These are phyloP conservation scores for Drepana arcuata DNA, from an alignment of 1,140 invertebrate species.

Conservation along the genomic window DNA sequence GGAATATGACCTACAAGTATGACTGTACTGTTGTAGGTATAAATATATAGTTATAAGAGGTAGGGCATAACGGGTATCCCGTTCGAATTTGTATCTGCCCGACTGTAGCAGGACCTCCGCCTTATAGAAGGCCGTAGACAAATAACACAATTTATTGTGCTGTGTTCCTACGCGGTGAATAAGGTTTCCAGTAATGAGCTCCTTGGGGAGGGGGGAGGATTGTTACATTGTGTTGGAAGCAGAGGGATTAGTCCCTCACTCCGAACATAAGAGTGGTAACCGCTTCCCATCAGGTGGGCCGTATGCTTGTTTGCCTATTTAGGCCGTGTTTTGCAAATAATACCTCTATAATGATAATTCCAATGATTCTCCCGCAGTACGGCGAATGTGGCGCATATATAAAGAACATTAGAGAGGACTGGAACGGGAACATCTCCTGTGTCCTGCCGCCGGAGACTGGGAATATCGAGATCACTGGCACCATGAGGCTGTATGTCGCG, in stretches of 20 bases:
- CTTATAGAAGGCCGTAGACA: no score
- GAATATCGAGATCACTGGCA: conserved; percentile 71
- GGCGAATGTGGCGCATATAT: conserved; percentile 82
- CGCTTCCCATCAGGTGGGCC: no score
- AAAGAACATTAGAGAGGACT: conserved; percentile 72
- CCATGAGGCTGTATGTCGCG: conserved; percentile 78
- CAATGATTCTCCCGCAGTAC: conserved; percentile 24
- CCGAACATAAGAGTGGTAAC: background rate
- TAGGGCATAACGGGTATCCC: no score
- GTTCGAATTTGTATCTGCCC: no score
- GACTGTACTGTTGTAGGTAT: no score
- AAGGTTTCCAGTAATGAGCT: no score
- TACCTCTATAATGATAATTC: background rate
- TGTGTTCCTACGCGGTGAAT: no score
- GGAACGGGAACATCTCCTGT: conserved; percentile 81
- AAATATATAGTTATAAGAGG: no score
- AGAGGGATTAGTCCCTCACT: background rate
- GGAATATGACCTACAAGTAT: no score
- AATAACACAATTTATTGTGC: no score
- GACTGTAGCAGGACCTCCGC: no score
- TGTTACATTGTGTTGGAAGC: background rate
- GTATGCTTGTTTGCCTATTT: no score
- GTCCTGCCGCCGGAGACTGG: conserved; percentile 69
- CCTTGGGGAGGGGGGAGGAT: background rate
- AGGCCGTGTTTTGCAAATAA: background rate